Conservation (phyloP, 2,797 vertebrate species). For the Vireo griseus region DNA sequence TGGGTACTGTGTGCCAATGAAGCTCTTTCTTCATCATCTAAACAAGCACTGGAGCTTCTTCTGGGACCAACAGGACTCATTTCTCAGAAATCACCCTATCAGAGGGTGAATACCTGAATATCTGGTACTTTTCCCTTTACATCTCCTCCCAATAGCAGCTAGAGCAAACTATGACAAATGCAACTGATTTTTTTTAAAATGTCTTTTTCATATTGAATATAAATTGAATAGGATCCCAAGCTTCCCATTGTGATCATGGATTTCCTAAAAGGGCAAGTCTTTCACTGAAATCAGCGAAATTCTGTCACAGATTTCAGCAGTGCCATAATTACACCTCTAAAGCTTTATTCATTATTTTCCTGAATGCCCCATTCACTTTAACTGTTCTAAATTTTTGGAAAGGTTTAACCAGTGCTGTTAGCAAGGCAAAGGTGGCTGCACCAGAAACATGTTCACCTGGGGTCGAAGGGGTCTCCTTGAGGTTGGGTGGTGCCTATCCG, state of each 20-base stretch:
- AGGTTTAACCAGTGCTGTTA: neutral
- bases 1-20: neutral
- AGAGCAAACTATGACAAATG: neutral
- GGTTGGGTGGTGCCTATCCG: accelerated
- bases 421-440: neutral
- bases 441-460: neutral
- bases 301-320: neutral
- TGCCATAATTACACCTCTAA: neutral
- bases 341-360: conserved; percentile 36
- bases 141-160: neutral
- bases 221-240: neutral
- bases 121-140: neutral
- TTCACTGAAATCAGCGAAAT: neutral
- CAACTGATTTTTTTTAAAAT: neutral
- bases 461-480: accelerated
- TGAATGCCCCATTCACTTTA: neutral
- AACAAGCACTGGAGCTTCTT: neutral
- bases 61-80: accelerated
- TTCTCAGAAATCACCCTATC: neutral
- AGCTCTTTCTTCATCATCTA: neutral
- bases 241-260: neutral
- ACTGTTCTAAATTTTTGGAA: neutral
- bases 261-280: neutral
- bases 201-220: neutral
- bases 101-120: neutral